A percentile compares a stretch with the other conserved stretches of the same genome.
Evolutionary conservation across 2,888 invertebrate species (phyloP).

Genomic region (Parnassius mnemosyne): DNA sequence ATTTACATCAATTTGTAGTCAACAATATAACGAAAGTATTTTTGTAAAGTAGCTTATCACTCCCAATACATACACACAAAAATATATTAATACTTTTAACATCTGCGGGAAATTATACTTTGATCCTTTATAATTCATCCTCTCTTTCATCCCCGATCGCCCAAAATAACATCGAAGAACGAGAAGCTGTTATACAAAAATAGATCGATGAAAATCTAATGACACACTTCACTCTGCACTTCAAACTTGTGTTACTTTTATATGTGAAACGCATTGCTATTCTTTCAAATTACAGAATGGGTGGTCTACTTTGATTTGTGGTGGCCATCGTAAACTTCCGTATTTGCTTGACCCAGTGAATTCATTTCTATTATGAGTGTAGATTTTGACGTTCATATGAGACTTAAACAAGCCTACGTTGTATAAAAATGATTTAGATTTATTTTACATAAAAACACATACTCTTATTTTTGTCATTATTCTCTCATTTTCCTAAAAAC

Average conservation of each 20-base stretch:
- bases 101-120: conserved; percentile 54
- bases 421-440: too few species aligned
- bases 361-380: conserved; percentile 3
- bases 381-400: too few species aligned
- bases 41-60: background rate
- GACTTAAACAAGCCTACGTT: too few species aligned
- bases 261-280: conserved; percentile 36
- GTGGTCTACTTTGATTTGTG: conserved; percentile 50
- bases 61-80: background rate
- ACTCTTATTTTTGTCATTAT: too few species aligned
- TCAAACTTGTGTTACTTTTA: conserved; percentile 31
- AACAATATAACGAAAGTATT: background rate
- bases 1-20: background rate
- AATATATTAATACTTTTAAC: conserved; percentile 4
- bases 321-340: conserved; percentile 24
- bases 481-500: too few species aligned
- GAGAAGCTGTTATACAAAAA: conserved; percentile 43
- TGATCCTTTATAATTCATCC: conserved; percentile 59
- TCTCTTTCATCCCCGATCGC: conserved; percentile 37
- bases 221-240: conserved; percentile 63
- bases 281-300: conserved; percentile 55
- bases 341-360: conserved; percentile 22
- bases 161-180: conserved; percentile 44
- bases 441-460: too few species aligned
- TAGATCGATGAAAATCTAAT: conserved; percentile 65